Evolutionary conservation across 2,888 invertebrate genomes (phyloP).

Genomic region (Lordiphosa andalusiaca): DNA sequence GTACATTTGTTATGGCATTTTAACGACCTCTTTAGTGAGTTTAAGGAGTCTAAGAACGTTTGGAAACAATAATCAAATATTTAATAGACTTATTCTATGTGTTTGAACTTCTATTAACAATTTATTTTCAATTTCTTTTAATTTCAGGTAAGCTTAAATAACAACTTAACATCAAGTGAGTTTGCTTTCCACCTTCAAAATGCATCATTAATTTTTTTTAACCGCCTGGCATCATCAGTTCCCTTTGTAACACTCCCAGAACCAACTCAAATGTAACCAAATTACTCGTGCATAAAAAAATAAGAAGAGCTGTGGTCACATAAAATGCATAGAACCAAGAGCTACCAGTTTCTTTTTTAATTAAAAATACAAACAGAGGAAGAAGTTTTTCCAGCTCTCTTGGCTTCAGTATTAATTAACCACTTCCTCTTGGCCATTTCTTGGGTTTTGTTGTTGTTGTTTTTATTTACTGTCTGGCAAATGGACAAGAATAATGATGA

Average conservation of each 20-base stretch:
- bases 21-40: neutral
- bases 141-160: slow-evolving; percentile 46
- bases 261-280: slow-evolving; percentile 49
- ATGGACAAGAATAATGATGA: slow-evolving; percentile 43
- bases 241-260: slow-evolving; percentile 25
- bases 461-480: slow-evolving; percentile 47
- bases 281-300: slow-evolving; percentile 49
- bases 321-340: slow-evolving; percentile 21
- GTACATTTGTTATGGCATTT: neutral
- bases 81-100: neutral
- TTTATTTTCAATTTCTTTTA: slow-evolving; percentile 10
- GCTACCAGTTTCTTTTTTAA: slow-evolving; percentile 43
- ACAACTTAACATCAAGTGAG: neutral
- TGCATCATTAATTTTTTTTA: slow-evolving; percentile 16
- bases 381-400: slow-evolving; percentile 41
- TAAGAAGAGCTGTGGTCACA: slow-evolving; percentile 31
- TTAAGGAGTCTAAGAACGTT: neutral
- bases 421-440: slow-evolving; percentile 49
- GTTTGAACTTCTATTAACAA: too few relatives aligned
- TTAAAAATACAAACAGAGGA: slow-evolving; percentile 30
- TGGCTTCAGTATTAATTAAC: slow-evolving; percentile 62
- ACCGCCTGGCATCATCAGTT: neutral
- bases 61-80: too few relatives aligned
- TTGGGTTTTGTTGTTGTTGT: slow-evolving; percentile 21
- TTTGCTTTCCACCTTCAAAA: slow-evolving; percentile 3